These are phyloP conservation scores for Stomatorhinus ivindoensis DNA, from an alignment of 2,113 vertebrate genomes.

Conservation along the genomic window DNA sequence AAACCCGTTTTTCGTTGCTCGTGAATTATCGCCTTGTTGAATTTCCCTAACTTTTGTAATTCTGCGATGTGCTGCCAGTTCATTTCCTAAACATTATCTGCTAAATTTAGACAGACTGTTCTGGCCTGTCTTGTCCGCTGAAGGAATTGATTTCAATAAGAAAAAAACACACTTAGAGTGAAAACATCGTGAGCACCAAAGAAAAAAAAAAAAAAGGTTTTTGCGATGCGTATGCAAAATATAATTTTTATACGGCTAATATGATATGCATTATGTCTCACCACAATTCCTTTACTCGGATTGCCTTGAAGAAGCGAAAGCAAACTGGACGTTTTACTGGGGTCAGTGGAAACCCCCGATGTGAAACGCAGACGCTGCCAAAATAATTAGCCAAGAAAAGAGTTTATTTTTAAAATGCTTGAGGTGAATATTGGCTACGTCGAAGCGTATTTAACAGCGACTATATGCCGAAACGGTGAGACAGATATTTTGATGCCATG, in stretches of 20 bases:
- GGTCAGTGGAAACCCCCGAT: constrained; percentile 4
- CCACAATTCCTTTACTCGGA: neutral
- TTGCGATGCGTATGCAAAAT: neutral
- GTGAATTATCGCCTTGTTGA: neutral
- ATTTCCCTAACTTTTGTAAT: neutral
- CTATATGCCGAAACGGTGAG: neutral
- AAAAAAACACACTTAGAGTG: neutral
- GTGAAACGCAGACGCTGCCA: neutral
- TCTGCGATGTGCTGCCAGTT: neutral
- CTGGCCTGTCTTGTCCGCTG: neutral
- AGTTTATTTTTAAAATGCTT: neutral
- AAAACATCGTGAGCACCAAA: neutral
- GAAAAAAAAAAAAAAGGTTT: neutral
- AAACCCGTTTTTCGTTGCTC: neutral
- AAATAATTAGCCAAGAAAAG: neutral
- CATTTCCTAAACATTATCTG: neutral
- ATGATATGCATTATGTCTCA: neutral
- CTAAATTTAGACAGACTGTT: neutral
- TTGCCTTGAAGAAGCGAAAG: neutral
- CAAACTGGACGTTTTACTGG: neutral
- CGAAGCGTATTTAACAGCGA: neutral
- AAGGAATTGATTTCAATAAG: neutral
- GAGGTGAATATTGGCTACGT: neutral
- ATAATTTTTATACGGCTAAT: neutral
- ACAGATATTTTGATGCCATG: neutral